Evolutionary conservation across 2,113 vertebrate genomes (phyloP).

Genomic region (Ochotona princeps): DNA sequence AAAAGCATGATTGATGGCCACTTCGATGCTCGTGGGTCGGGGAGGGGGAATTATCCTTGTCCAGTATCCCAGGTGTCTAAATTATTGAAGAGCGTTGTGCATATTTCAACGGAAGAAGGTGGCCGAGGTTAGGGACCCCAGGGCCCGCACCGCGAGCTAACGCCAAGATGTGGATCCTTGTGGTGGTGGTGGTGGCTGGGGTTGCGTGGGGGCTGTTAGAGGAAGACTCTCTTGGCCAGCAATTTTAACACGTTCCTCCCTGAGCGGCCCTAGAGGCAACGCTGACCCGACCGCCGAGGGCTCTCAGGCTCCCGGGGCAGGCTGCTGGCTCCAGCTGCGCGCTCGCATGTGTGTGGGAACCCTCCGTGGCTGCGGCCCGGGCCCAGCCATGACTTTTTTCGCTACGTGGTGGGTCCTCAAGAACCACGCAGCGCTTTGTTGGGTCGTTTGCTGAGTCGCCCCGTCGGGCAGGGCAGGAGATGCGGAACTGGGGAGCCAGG

Average conservation of each 20-base stretch:
- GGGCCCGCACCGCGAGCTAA: background rate
- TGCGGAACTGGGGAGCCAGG: no score
- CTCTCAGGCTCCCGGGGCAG: background rate
- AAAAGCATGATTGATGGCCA: conserved; percentile 69
- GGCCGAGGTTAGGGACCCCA: conserved; percentile 43
- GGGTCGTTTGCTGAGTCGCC: background rate
- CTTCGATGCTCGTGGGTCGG: conserved; percentile 30
- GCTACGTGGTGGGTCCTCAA: background rate
- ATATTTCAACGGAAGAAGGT: conserved; percentile 70
- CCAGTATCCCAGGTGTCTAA: conserved; percentile 56
- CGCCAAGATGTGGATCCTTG: background rate
- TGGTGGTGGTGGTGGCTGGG: background rate
- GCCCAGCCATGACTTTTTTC: background rate
- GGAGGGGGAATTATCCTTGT: conserved; percentile 22
- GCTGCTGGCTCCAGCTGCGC: no score
- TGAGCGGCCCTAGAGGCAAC: background rate
- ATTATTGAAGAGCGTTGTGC: conserved; percentile 64
- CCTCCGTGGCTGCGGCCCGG: background rate
- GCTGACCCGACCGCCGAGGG: conserved; percentile 36
- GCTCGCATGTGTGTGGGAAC: background rate
- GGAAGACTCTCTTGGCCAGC: background rate
- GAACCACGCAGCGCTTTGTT: no score
- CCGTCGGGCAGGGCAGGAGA: background rate
- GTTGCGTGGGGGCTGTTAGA: conserved; percentile 1
- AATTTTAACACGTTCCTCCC: conserved; percentile 57